These are phyloP conservation scores for Laterallus jamaicensis DNA, from an alignment of 2,113 vertebrate species.

Conservation along the genomic window DNA sequence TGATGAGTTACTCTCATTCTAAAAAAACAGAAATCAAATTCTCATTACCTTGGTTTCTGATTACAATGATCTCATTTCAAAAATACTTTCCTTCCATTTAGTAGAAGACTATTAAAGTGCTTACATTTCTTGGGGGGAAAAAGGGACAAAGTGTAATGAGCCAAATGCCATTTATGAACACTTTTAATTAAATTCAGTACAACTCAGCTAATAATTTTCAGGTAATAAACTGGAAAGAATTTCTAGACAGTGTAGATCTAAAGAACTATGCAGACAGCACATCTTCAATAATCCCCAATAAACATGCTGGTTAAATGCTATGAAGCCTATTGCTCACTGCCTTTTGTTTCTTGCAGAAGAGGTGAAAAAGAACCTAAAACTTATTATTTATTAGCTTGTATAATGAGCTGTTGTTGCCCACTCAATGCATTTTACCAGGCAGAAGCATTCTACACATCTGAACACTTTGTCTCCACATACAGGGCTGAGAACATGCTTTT, in stretches of 20 bases:
- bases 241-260: constrained; percentile 37
- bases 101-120: constrained; percentile 44
- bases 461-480: neutral
- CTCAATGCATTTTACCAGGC: neutral
- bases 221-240: constrained; percentile 63
- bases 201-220: constrained; percentile 59
- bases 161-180: constrained; percentile 62
- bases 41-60: constrained; percentile 55
- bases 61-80: constrained; percentile 41
- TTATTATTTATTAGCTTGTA: neutral
- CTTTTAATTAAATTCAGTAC: constrained; percentile 60
- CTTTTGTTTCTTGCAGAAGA: constrained; percentile 12
- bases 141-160: constrained; percentile 59
- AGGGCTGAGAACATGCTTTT: neutral
- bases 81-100: constrained; percentile 59
- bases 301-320: neutral
- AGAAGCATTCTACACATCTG: neutral
- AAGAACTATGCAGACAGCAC: constrained; percentile 13
- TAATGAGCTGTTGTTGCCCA: neutral
- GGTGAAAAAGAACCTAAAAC: neutral
- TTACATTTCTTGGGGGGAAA: constrained; percentile 60
- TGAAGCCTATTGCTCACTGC: neutral
- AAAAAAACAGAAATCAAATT: constrained; percentile 54
- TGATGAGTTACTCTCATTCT: constrained; percentile 72
- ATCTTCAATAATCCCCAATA: constrained; percentile 4